Conservation (phyloP, 2,888 invertebrate genomes). For the Drosophila mimetica region DNA sequence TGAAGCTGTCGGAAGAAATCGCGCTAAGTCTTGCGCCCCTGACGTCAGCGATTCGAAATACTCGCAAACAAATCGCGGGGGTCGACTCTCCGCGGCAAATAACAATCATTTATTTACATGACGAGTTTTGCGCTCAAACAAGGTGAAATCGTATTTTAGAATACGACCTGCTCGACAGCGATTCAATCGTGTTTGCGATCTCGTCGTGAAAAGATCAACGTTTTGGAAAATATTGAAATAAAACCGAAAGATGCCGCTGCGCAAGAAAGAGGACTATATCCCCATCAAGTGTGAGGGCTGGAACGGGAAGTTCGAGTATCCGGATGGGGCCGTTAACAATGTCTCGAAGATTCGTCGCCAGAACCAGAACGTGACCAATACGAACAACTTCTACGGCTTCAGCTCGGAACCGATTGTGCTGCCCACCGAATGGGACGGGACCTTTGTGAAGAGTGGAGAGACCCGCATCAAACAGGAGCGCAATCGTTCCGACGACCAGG, state of each 20-base stretch:
- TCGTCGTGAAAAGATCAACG: conserved; percentile 48
- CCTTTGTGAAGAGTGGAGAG: conserved; percentile 81
- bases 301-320: conserved; percentile 83
- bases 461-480: conserved; percentile 77
- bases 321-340: conserved; percentile 78
- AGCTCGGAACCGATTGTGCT: conserved; percentile 80
- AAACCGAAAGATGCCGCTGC: conserved; percentile 73
- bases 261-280: conserved; percentile 82
- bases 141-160: conserved; percentile 77
- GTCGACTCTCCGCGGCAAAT: conserved; percentile 35
- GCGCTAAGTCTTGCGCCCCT: conserved; percentile 22
- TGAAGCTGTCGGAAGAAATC: conserved; percentile 45
- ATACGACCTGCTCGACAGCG: conserved; percentile 45
- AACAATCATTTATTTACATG: conserved; percentile 58
- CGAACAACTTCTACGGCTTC: conserved; percentile 82
- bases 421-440: conserved; percentile 83
- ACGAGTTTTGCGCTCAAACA: conserved; percentile 48
- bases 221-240: conserved; percentile 9
- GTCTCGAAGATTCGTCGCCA: conserved; percentile 82
- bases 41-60: conserved; percentile 60
- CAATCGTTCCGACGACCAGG: conserved; percentile 82
- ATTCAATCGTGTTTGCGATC: conserved; percentile 63
- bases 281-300: conserved; percentile 84
- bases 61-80: conserved; percentile 43
- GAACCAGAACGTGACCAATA: conserved; percentile 82